Evolutionary conservation across 2,797 vertebrate species (phyloP).

Genomic region (Oreortyx pictus): DNA sequence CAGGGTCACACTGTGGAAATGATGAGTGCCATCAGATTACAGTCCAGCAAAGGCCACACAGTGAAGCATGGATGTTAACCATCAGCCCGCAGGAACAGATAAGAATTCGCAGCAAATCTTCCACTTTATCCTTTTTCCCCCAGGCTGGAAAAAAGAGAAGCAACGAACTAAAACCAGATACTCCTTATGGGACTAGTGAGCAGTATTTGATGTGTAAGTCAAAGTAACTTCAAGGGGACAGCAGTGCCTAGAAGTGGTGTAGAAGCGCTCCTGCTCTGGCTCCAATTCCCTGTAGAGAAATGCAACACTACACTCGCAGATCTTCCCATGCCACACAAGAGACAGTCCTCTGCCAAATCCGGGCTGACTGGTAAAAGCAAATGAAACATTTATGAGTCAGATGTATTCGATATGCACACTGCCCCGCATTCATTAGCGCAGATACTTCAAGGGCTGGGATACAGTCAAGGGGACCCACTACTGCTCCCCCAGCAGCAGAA

Average conservation of each 20-base stretch:
- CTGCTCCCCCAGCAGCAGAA: background rate
- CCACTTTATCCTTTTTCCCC: background rate
- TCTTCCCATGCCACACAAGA: background rate
- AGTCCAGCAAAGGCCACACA: background rate
- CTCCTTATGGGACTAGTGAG: background rate
- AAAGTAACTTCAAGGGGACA: slow-evolving; percentile 16
- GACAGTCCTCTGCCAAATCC: background rate
- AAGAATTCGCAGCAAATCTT: background rate
- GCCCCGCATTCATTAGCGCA: background rate
- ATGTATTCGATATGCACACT: background rate
- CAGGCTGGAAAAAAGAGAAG: background rate
- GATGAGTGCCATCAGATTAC: background rate
- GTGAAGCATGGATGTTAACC: background rate
- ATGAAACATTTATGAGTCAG: slow-evolving; percentile 31
- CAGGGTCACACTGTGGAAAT: background rate
- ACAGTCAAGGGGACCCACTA: background rate
- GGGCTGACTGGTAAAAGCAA: slow-evolving; percentile 2
- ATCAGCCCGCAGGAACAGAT: background rate
- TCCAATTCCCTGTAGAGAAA: slow-evolving; percentile 18
- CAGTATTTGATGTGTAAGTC: background rate
- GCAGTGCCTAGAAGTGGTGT: background rate
- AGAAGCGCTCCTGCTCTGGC: background rate
- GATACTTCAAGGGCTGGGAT: background rate
- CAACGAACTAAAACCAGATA: slow-evolving; percentile 25
- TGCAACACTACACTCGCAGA: background rate